Evolutionary conservation across 92 coral and sea anemone species (phyloP).

Genomic region (Heliopora coerulea): DNA sequence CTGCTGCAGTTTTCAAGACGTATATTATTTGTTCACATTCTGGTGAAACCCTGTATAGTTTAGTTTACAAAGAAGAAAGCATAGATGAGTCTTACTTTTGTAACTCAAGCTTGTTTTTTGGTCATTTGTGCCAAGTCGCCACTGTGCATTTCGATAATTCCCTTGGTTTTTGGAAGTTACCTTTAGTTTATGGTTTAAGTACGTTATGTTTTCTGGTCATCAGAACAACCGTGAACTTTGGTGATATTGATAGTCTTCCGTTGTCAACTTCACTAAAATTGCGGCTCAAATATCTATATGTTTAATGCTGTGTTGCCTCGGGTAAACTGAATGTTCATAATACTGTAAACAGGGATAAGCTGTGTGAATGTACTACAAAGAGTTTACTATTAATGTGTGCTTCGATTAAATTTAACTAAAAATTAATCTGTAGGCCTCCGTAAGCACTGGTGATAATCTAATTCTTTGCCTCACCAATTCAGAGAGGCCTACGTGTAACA

Average conservation of each 20-base stretch:
- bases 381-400: no score
- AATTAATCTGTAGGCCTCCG: no score
- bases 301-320: not conserved
- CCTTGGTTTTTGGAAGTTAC: not conserved
- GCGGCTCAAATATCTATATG: conserved; percentile 13
- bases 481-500: no score
- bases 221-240: not conserved
- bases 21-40: conserved; percentile 11
- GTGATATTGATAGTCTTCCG: not conserved
- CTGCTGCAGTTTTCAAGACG: not conserved
- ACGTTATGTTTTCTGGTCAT: conserved; percentile 2
- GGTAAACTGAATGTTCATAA: no score
- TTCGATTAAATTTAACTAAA: no score
- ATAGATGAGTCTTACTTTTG: not conserved
- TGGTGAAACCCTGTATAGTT: not conserved
- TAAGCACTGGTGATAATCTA: no score
- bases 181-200: not conserved
- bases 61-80: not conserved
- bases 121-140: conserved; percentile 3
- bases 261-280: not conserved
- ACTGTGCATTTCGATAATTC: not conserved
- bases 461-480: no score
- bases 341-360: no score
- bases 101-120: not conserved
- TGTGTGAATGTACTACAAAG: no score